Base-by-base conservation (phyloP, 1,140 invertebrate species). In the Atta colombica region DNA sequence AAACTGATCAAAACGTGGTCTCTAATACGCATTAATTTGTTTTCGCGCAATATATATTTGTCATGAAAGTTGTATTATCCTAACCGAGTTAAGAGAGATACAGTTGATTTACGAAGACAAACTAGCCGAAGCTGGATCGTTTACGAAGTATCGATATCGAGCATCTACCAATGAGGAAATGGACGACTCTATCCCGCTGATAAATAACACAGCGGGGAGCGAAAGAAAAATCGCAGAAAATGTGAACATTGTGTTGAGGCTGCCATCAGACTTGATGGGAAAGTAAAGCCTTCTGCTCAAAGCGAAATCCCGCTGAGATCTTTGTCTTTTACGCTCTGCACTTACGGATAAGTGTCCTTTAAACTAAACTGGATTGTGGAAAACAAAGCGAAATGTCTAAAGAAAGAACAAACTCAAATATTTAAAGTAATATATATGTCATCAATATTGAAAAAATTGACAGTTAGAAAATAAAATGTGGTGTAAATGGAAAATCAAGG, bases 221-320 rank as follows among this genome's bases (percentile, higher is more conserved):
- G 60, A 77, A 63, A 85, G 65, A 88, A 88, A 39, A 90, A 90
- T 91, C 82, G 77, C 88, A 49, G 89, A 90, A 80, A 89, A 90
- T 88, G 77, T 85, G 86, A 82, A 82, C 86, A 65, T 88, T 60
- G 78, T 85, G 86, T 85, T 74, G 75, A 45, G 35, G 49, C 61
- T 78, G 66, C 82, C 89, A 89, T 89, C 88, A 82, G 77, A 65
- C 68, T 85, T 65, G 58, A 39, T 87, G 77, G 82, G 51, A 69
- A 80, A 72, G 63, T 88, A 90, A 90, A 91, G 85, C 89, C 77
- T 88, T 74, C 75, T 82, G 88, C 85, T 89, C 89, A 86, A 82
- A 85, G 25, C 86, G 51, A 77, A 77, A 86, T 49, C 77, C 77
- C 80, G 39, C 28, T 45, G 81, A 88, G 21, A 53, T 66, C 49